phyloP scores from a whole-genome alignment of 2,113 vertebrate species.

The Gnathochromis pfefferi region DNA sequence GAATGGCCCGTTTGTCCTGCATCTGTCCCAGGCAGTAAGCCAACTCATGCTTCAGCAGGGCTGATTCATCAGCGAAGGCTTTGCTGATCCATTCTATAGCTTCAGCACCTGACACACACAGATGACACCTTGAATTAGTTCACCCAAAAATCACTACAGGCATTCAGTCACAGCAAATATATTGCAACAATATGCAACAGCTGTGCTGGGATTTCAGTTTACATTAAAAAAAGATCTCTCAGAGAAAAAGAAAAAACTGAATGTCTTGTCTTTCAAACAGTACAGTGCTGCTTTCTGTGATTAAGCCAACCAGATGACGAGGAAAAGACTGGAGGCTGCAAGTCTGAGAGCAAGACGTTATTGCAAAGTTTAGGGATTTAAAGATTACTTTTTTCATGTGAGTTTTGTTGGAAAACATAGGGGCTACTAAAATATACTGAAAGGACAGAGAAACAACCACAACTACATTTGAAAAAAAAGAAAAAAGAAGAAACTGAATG shows the following conservation, averaged over 20 bases:
- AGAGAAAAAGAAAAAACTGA: not conserved
- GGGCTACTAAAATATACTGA: not conserved
- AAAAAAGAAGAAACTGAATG: not conserved
- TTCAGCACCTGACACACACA: conserved; percentile 29
- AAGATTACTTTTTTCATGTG: not conserved
- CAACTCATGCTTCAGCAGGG: conserved; percentile 89
- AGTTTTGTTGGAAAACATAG: not conserved
- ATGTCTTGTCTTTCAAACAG: not conserved
- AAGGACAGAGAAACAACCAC: not conserved
- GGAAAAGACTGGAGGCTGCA: not conserved
- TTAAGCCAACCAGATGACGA: rapidly evolving
- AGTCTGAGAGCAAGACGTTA: not conserved
- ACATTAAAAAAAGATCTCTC: not conserved
- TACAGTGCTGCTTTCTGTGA: not conserved
- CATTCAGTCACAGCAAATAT: not conserved
- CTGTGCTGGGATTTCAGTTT: not conserved
- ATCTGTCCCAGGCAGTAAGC: conserved; percentile 95
- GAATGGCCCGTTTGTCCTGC: conserved; percentile 80
- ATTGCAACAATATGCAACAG: not conserved
- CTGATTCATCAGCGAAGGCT: conserved; percentile 82
- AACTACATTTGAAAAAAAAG: not conserved
- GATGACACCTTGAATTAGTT: not conserved
- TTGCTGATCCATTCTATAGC: conserved; percentile 85
- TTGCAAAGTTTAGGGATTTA: not conserved
- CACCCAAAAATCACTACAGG: not conserved